phyloP scores from a whole-genome alignment of 2,888 invertebrate genomes.

The Pollenia labialis region DNA sequence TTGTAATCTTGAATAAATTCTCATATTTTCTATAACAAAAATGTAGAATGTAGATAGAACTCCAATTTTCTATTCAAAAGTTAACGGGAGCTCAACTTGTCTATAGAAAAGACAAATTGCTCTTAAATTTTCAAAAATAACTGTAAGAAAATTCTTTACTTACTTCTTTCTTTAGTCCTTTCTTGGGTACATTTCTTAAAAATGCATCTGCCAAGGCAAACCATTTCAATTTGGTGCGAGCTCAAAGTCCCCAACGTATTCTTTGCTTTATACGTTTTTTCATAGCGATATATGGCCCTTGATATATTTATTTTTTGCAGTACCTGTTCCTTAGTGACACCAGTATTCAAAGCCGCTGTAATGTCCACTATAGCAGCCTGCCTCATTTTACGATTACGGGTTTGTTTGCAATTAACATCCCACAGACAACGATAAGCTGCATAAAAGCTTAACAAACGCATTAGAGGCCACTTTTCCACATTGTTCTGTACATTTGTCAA shows the following conservation, averaged over 20 bases:
- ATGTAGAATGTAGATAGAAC: too few relatives aligned
- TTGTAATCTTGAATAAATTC: too few relatives aligned
- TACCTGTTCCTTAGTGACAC: conserved; percentile 74
- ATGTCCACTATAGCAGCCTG: conserved; percentile 76
- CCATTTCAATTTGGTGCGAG: conserved; percentile 77
- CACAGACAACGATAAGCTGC: conserved; percentile 77
- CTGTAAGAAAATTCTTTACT: not conserved
- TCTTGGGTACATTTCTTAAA: conserved; percentile 74
- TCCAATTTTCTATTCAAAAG: too few relatives aligned
- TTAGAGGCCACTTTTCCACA: conserved; percentile 76
- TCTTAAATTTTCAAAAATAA: too few relatives aligned
- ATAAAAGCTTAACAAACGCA: conserved; percentile 76
- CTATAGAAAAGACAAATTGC: too few relatives aligned
- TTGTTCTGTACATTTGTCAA: conserved; percentile 70
- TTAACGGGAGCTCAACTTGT: too few relatives aligned
- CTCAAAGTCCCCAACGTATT: conserved; percentile 75
- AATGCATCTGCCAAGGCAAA: conserved; percentile 77
- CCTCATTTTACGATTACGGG: conserved; percentile 75
- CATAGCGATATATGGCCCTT: conserved; percentile 77
- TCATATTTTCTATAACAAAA: too few relatives aligned
- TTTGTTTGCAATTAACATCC: conserved; percentile 75
- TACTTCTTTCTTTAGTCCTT: conserved; percentile 66
- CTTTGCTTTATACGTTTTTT: conserved; percentile 77
- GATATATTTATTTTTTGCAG: conserved; percentile 76
- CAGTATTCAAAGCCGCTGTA: conserved; percentile 75